phyloP scores from a whole-genome alignment of 2,113 vertebrate genomes.

The Circaetus cinerascens region DNA sequence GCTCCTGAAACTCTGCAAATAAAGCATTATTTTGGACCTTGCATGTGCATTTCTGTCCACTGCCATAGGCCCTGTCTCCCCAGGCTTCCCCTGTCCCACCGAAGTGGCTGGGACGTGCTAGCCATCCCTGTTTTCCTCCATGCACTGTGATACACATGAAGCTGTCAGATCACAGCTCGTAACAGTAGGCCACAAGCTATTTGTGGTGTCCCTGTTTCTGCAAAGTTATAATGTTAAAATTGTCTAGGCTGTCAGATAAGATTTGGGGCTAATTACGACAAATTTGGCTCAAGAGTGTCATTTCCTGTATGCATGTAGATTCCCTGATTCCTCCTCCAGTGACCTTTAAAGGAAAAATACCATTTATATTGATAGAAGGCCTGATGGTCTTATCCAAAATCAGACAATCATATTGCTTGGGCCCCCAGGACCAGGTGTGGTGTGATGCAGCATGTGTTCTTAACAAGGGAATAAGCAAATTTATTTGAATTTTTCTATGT shows the following conservation, averaged over 20 bases:
- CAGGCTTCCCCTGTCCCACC: neutral
- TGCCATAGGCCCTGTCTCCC: accelerated
- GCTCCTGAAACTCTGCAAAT: neutral
- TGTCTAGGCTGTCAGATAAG: neutral
- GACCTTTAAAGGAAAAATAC: neutral
- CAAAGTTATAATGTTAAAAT: neutral
- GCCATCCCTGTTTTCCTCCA: neutral
- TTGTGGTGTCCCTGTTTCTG: accelerated
- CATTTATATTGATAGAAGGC: neutral
- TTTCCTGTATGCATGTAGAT: neutral
- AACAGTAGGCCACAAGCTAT: neutral
- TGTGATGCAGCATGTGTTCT: neutral
- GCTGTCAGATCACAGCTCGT: neutral
- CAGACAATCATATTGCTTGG: too few relatives aligned
- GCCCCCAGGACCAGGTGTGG: too few relatives aligned
- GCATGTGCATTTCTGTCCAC: accelerated
- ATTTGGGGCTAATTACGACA: neutral
- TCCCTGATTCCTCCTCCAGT: neutral
- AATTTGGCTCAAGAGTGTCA: neutral
- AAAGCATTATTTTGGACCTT: neutral
- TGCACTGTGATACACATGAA: too few relatives aligned
- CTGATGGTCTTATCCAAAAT: neutral
- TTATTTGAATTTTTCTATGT: accelerated
- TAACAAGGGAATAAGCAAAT: neutral
- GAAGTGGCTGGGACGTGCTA: neutral